Base-by-base conservation (phyloP, 2,797 vertebrate species). In the Halcyon chelicuti region DNA sequence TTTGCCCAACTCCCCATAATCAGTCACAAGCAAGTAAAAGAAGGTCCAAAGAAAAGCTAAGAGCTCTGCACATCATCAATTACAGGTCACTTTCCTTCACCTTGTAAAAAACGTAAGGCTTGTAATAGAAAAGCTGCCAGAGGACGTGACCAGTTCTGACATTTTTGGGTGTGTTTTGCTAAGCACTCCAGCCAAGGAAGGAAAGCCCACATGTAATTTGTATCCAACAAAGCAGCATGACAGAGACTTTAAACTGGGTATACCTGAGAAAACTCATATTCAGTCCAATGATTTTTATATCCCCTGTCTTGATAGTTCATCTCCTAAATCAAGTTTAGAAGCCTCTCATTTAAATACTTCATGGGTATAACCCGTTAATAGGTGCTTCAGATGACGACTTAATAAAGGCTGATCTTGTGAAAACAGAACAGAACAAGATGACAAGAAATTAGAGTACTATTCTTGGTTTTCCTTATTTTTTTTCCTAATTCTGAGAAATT, bases 371-470 rank as follows among this genome's bases (percentile, higher is more conserved):
- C 70, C 74, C 75, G 87, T 78, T 91, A 88, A 93, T 89, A 95
- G 87, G 78, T 88, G 60, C 54, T 94, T 88, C 51, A 88, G 66
- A 91, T 91, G 89, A 94, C 82, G 94, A 60, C 84, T 93, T 94
- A 95, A 93, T 86, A 89, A 95, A 77, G 75, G 65, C 46, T 90
- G 94, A 93, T 95, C 87, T 66, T 84, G 51, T 88, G 72, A 79
- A 91, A 93, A 92, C 71, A 93, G 92, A 93, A 90, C 44, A 71
- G 92, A 96, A 92, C 57, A 85, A 79, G 35, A 91, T 94, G 82
- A 90, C 89, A 94, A 62, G 87, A 93, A 93, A 94, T 94, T 68
- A 90, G n/a, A 88, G 29, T 70, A 73, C 93, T 96, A 86, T 95
- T 96, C 83, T 90, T 84, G 83, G 90, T 54, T 86, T 93, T 85